Evolutionary conservation across 1,140 invertebrate genomes (phyloP).

Genomic region (Harpegnathos saltator): DNA sequence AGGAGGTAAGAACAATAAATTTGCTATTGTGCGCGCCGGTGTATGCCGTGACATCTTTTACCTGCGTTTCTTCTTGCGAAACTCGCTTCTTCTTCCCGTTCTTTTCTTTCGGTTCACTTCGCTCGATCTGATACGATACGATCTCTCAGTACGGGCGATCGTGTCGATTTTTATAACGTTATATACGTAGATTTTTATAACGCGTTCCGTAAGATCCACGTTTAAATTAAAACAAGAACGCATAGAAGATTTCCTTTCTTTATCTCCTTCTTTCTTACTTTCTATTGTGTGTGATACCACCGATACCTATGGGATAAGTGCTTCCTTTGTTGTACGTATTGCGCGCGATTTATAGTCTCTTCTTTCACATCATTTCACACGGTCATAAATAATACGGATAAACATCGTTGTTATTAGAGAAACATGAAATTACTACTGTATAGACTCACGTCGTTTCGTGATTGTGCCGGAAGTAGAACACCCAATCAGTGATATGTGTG

Average conservation of each 20-base stretch:
- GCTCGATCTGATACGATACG: too few relatives aligned
- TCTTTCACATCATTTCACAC: neutral
- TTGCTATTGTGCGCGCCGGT: conserved; percentile 37
- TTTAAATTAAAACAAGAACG: too few relatives aligned
- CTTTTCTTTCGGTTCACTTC: too few relatives aligned
- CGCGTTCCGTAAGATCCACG: too few relatives aligned
- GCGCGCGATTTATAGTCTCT: neutral
- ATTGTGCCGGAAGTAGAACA: conserved; percentile 18
- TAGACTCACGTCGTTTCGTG: conserved; percentile 1
- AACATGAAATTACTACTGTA: conserved; percentile 14
- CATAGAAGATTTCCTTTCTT: neutral
- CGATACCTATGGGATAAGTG: neutral
- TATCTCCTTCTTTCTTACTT: neutral
- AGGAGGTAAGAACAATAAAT: conserved; percentile 69
- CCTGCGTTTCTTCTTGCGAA: neutral
- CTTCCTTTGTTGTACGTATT: conserved; percentile 13
- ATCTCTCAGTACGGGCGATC: too few relatives aligned
- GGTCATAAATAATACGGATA: neutral
- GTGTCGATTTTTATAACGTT: too few relatives aligned
- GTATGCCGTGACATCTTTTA: conserved; percentile 15
- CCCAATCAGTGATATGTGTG: conserved; percentile 22
- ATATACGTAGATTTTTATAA: too few relatives aligned
- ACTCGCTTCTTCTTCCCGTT: neutral
- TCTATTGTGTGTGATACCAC: neutral
- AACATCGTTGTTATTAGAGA: conserved; percentile 19